These are phyloP conservation scores for Nebria ingens DNA, from an alignment of 1,140 invertebrate genomes.

Conservation along the genomic window DNA sequence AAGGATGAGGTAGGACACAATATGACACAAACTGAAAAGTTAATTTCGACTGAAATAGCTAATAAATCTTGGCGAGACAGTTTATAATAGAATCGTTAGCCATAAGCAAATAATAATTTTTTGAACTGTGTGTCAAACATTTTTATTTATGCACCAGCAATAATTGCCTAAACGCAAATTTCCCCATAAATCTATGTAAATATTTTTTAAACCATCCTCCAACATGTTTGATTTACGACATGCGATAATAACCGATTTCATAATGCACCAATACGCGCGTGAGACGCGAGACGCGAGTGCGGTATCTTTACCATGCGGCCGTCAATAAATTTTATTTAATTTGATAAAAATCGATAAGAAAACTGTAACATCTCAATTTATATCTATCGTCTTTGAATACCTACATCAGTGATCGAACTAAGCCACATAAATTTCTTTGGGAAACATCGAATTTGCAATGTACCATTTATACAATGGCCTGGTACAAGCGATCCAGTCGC, in stretches of 20 bases:
- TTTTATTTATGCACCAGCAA: no score
- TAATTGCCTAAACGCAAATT: constrained; percentile 1
- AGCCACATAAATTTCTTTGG: constrained; percentile 19
- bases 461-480: constrained; percentile 18
- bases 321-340: constrained; percentile 9
- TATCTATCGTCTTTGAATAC: constrained; percentile 20
- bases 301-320: no score
- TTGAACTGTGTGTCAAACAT: no score
- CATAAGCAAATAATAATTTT: no score
- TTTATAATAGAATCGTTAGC: no score
- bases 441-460: constrained; percentile 22
- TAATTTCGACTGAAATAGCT: no score
- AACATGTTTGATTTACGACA: neutral
- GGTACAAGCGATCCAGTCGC: constrained; percentile 15
- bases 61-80: no score
- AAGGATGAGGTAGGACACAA: no score
- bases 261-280: no score
- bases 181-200: neutral
- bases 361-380: constrained; percentile 23
- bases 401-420: constrained; percentile 19
- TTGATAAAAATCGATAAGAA: constrained; percentile 13
- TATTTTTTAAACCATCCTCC: neutral
- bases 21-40: no score
- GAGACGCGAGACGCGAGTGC: no score
- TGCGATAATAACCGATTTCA: neutral